Percentiles rank a stretch among this genome's conserved stretches.
These are phyloP conservation scores for Chromoteleia sp. DNA, from an alignment of 2,888 invertebrate species.

Conservation along the genomic window DNA sequence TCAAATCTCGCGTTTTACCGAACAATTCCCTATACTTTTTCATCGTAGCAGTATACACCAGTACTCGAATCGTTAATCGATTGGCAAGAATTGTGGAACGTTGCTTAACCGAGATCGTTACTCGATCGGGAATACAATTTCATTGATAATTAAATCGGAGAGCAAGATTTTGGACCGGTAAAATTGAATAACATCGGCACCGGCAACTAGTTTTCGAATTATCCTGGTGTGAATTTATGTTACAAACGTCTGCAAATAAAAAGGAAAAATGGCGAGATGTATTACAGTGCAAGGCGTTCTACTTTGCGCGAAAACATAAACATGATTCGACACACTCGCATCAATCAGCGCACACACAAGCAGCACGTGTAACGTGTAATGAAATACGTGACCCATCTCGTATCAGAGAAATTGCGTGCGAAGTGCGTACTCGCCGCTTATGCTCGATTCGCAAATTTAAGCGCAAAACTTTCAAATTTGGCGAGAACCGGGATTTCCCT, in stretches of 20 bases:
- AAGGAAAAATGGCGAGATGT: conserved; percentile 41
- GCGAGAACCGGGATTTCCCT: conserved; percentile 1
- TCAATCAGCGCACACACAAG: conserved; percentile 62
- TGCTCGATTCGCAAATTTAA: conserved; percentile 26
- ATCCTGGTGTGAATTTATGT: conserved; percentile 53
- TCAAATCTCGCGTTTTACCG: no score
- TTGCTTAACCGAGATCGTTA: no score
- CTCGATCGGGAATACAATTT: no score
- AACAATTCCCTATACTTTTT: no score
- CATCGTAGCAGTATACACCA: no score
- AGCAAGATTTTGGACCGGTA: conserved; percentile 5
- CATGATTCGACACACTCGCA: conserved; percentile 67
- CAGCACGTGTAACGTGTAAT: conserved; percentile 73
- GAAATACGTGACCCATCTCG: conserved; percentile 81
- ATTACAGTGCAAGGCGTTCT: conserved; percentile 59
- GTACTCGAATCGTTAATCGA: no score
- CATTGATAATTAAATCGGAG: no score
- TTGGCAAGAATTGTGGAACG: no score
- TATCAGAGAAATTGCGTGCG: conserved; percentile 75
- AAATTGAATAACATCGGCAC: conserved; percentile 23
- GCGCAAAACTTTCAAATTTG: conserved; percentile 36
- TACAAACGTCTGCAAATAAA: conserved; percentile 30
- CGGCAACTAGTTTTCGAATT: conserved; percentile 48
- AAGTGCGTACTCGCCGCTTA: conserved; percentile 52
- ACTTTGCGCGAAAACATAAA: conserved; percentile 67